A percentile compares a stretch with the other conserved stretches of the same genome.
These are phyloP conservation scores for Perithous albicinctus DNA, from an alignment of 2,888 invertebrate genomes.

Conservation along the genomic window DNA sequence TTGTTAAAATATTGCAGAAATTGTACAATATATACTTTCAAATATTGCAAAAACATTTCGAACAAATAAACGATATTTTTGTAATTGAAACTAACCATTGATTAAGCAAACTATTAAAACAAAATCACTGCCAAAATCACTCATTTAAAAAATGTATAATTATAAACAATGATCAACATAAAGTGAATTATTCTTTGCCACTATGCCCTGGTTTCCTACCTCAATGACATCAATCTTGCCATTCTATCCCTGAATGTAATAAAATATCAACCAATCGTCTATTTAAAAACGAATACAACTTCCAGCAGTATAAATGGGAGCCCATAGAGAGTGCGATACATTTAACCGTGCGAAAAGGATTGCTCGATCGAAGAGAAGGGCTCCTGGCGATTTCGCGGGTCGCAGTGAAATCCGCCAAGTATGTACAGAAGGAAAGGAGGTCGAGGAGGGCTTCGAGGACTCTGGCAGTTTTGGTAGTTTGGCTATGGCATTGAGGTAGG, in stretches of 20 bases:
- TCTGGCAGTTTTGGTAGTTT: constrained; percentile 22
- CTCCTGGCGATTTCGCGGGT: background rate
- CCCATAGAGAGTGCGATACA: background rate
- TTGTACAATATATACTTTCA: no score
- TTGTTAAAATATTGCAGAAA: no score
- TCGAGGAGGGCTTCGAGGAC: constrained; percentile 12
- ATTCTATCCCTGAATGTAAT: background rate
- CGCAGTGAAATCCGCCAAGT: background rate
- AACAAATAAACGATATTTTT: no score
- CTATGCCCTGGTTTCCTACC: background rate
- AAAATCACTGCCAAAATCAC: no score
- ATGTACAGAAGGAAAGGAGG: constrained; percentile 5
- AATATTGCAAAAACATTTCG: no score
- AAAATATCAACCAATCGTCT: background rate
- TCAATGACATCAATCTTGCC: background rate
- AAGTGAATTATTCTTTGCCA: no score
- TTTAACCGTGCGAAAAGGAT: background rate
- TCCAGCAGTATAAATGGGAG: background rate
- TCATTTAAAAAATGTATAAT: no score
- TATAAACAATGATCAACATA: no score
- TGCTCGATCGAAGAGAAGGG: background rate
- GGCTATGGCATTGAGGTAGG: constrained; percentile 31
- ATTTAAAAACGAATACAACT: background rate
- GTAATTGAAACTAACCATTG: no score
- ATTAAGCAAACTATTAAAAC: no score